Evolutionary conservation across 2,888 invertebrate genomes (phyloP).

Genomic region (Melanostoma mellinum): DNA sequence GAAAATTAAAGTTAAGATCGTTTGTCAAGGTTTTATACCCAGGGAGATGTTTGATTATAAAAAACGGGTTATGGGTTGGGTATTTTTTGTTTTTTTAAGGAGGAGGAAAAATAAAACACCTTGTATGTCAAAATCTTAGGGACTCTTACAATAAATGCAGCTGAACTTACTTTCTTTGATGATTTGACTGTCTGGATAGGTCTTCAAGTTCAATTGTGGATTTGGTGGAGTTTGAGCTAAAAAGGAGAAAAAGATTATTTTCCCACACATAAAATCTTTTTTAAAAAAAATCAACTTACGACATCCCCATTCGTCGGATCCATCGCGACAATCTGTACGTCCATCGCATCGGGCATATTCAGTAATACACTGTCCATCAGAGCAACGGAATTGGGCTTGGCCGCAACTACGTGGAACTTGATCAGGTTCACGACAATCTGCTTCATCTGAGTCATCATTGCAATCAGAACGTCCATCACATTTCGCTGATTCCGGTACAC

Average conservation of each 20-base stretch:
- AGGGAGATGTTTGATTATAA: too few relatives aligned
- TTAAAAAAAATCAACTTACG: slow-evolving; percentile 79
- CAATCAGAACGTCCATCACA: slow-evolving; percentile 88
- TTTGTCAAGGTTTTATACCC: slow-evolving; percentile 41
- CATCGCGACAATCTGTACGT: slow-evolving; percentile 83
- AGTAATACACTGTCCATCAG: slow-evolving; percentile 79
- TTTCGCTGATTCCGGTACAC: slow-evolving; percentile 84
- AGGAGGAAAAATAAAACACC: neutral
- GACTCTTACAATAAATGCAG: neutral
- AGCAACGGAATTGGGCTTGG: slow-evolving; percentile 80
- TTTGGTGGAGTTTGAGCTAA: slow-evolving; percentile 69
- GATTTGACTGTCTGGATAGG: slow-evolving; percentile 89
- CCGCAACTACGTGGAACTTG: slow-evolving; percentile 75
- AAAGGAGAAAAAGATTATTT: neutral
- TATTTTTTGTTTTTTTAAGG: neutral
- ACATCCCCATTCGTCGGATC: slow-evolving; percentile 85
- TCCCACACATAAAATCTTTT: neutral
- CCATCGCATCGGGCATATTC: slow-evolving; percentile 83
- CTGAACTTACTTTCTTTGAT: slow-evolving; percentile 92
- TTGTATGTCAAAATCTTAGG: neutral
- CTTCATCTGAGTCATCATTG: slow-evolving; percentile 87
- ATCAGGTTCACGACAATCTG: slow-evolving; percentile 82
- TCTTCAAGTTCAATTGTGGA: slow-evolving; percentile 86
- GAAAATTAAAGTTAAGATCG: slow-evolving; percentile 58
- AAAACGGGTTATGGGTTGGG: neutral